phyloP scores from a whole-genome alignment of 2,797 vertebrate genomes.

The Artibeus lituratus region DNA sequence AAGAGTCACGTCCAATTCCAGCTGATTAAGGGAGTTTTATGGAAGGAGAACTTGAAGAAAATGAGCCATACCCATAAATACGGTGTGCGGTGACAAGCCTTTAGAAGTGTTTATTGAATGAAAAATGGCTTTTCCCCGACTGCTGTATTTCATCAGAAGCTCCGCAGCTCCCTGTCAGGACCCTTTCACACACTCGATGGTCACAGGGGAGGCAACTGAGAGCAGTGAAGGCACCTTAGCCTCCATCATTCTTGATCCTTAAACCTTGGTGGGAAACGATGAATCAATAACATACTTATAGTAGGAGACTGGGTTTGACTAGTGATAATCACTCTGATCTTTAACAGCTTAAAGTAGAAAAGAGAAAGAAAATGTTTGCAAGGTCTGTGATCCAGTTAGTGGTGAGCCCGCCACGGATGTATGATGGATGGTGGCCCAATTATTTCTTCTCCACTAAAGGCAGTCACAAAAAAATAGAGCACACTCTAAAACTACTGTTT shows the following conservation, averaged over 20 bases:
- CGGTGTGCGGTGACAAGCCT: not conserved
- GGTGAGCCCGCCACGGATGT: not conserved
- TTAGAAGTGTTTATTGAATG: conserved; percentile 69
- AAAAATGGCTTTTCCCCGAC: conserved; percentile 63
- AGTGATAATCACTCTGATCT: conserved; percentile 8
- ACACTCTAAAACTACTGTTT: not conserved
- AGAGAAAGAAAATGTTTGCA: not conserved
- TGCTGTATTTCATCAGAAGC: conserved; percentile 41
- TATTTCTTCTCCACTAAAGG: conserved; percentile 38
- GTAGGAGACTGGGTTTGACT: not conserved
- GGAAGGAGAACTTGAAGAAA: conserved; percentile 60
- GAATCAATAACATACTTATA: conserved; percentile 43
- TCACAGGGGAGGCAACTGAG: not conserved
- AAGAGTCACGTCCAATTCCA: conserved; percentile 49
- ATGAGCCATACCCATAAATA: conserved; percentile 69
- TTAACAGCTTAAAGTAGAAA: not conserved
- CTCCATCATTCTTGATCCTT: not conserved
- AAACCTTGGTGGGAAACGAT: not conserved
- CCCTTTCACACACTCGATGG: conserved; percentile 46
- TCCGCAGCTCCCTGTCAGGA: not conserved
- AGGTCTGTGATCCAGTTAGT: not conserved
- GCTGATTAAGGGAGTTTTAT: conserved; percentile 67
- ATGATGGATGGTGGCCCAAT: conserved; percentile 31
- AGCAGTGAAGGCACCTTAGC: conserved; percentile 44
- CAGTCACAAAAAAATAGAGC: not conserved